Evolutionary conservation across 2,888 invertebrate species (phyloP), one percentile per base, ranked within the genome.

Genomic region (Scaptomyza tumidula): DNA sequence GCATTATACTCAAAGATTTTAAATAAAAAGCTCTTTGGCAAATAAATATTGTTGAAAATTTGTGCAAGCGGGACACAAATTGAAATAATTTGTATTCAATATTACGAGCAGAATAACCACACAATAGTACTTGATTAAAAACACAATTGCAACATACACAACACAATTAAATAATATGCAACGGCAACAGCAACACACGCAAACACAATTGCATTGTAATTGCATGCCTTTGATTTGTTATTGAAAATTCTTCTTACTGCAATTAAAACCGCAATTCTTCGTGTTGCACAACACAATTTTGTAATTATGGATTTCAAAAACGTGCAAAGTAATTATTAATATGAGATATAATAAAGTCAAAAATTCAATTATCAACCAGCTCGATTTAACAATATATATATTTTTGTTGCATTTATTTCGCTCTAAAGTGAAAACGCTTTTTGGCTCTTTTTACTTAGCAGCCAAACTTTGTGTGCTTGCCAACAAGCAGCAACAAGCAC

Each of bases 401-500:
- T 24, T 24, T 29, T 29, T 6, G 29, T 7, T 29, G 29, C 24
- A 24, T 24, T 24, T 24, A 24, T 24, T 24, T 24, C 24, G 24
- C 4, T 24, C 24, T 24, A 5, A 24, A 24, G 24, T 24, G 24
- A 24, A 24, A 24, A 24, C 24, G 5, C 24, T 24, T 24, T 24
- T 24, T 24, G 24, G 24, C 19, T 19, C 19, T 19, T 19, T 19
- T 19, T 1, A 19, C 19, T 19, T 19, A 19, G 19, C 19, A 19
- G 19, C 24, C 24, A 24, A 24, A 24, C 5, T 4, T 24, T 5
- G 24, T 24, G n/a, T 24, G 24, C 24, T 24, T 24, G 24, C 24
- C 24, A 63, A 45, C 37, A 11, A 37, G 31, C 37, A 63, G n/a
- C 62, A 49, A 49, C 46, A 46, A 59, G 29, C 43, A 59, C n/a